Evolutionary conservation across 2,797 vertebrate species (phyloP), one percentile per base, ranked within the genome.

Genomic region (Discoglossus pictus): DNA sequence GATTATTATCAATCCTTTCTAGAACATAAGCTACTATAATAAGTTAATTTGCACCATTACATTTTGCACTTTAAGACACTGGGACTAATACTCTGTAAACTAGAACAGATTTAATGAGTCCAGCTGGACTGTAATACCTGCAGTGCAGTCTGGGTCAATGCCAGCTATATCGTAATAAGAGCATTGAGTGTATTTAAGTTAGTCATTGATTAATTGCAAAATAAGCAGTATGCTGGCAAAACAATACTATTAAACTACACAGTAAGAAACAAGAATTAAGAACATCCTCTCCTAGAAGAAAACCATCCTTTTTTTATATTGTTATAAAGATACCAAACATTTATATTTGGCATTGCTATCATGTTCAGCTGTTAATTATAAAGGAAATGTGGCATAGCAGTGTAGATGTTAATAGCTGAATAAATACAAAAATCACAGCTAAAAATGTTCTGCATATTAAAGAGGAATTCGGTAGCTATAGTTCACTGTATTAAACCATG

Each of bases 171-270:
- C 25, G 9, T 42, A 40, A 39, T 27, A 58, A 27, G n/a, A 27
- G 42, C 11, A 47, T n/a, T 39, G 43, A 39, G 20, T 17, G 9
- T n/a, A 48, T 58, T 66, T 39, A 48, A 43, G 43, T 9, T 20
- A 44, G 34, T 38, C 31, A 50, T 18, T 50, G 16, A 56, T 47
- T 56, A 56, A 56, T 20, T 27, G 34, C 31, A 35, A 16, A 25
- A 17, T n/a, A 44, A 10, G 16, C 23, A 17, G 23, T 16, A 36
- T 53, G 4, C 13, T 64, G 38, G 38, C 38, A 53, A 23, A 34
- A 53, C 11, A 51, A 40, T 25, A 43, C 20, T 5, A 35, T 64
- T 64, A 64, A 43, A 64, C 23, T 27, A 17, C 34, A 62, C 11
- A 24, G 13, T 17, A 3, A 23, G 21, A 13, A 39, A 27, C 21